Evolutionary conservation across 2,888 invertebrate species (phyloP), one percentile per base, ranked within the genome.

Genomic region (Scaptomyza cyrtandrae): DNA sequence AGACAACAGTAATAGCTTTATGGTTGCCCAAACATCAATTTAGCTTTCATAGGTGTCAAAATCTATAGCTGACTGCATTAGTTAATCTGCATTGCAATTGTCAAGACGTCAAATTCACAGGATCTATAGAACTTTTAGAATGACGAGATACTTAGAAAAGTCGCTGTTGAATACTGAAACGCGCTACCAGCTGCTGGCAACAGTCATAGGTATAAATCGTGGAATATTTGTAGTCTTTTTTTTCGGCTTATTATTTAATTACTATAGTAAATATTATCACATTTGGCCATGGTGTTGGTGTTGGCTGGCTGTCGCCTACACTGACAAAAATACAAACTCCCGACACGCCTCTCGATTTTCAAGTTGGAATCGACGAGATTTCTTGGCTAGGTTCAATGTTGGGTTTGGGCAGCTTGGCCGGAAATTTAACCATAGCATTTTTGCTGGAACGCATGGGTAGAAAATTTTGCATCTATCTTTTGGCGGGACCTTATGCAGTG

Each of bases 231-330:
- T 2, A 1, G 2, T 11, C 4, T 10, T 1, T 7, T 7, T 0
- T 2, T 13, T 1, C 0, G 3, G 10, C 13, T 14, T 9, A 11
- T 6, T 3, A 0, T 14, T 9, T 24, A 14, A 14, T 24, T 4
- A 7, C 9, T 16, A 10, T 50, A 92, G 92, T 89, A 0, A 91
- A 91, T 54, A 88, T 91, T 16, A 86, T 92, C 13, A 81, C 89
- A 3, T 85, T 92, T 55, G 82, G 88, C 0, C 92, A 92, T 84
- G 92, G 92, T 7, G 71, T 90, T 6, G 89, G 90, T 0, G 44
- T 90, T 11, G 92, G 91, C 10, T 92, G 92, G 92, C 62, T 91
- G 0, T 89, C 91, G 2, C 92, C 92, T 1, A 90, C 90, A 0
- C 64, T 92, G 1, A 77, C 80, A 1, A 86, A 88, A 61, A 78